Percentiles rank a stretch among this genome's conserved stretches.
Conservation (phyloP, 2,113 vertebrate species). For the Rhinolophus ferrumequinum region DNA sequence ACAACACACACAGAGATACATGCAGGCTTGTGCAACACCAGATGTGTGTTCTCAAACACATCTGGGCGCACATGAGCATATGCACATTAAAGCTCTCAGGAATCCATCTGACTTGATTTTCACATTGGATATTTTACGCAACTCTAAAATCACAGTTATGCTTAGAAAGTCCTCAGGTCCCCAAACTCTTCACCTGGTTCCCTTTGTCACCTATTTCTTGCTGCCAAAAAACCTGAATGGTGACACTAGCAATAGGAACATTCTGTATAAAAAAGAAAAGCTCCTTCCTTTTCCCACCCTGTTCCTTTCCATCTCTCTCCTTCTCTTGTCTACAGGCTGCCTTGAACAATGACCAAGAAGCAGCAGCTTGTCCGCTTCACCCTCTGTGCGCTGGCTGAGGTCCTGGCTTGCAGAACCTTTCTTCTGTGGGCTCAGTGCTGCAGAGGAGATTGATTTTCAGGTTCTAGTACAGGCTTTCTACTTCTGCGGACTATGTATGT, state of each 20-base stretch:
- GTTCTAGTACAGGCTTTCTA: not conserved
- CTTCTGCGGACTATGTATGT: not conserved
- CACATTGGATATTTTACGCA: not conserved
- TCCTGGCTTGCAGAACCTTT: not conserved
- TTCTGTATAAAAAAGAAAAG: not conserved
- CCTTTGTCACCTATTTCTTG: not conserved
- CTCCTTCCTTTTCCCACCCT: not conserved
- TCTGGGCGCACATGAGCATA: not conserved
- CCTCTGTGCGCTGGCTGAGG: not conserved
- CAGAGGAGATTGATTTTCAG: not conserved
- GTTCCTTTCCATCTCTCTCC: not conserved
- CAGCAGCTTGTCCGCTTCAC: not conserved
- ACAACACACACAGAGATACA: not conserved
- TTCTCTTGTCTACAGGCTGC: not conserved
- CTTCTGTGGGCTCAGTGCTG: not conserved
- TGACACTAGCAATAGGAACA: not conserved
- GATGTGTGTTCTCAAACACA: not conserved
- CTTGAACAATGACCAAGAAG: not conserved
- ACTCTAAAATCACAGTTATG: not conserved
- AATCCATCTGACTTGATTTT: not conserved
- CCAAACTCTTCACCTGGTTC: not conserved
- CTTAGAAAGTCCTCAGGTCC: not conserved
- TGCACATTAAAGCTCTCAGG: not conserved
- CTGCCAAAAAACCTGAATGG: not conserved
- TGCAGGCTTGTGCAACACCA: not conserved